Evolutionary conservation across 2,888 invertebrate genomes (phyloP).

Genomic region (Embidobia sp.): DNA sequence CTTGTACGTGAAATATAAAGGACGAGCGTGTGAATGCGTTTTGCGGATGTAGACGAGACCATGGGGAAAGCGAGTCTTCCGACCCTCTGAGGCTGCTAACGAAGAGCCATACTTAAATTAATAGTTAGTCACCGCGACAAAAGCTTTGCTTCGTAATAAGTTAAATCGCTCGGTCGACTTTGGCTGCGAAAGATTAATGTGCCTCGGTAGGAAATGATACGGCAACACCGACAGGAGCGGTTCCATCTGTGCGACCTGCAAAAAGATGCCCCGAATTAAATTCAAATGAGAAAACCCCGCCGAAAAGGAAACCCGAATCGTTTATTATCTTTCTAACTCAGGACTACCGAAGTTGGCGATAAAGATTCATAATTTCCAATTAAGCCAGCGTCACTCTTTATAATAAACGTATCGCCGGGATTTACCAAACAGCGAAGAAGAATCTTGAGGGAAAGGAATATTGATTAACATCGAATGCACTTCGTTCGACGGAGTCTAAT

Average conservation of each 20-base stretch:
- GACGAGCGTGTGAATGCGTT: conserved; percentile 48
- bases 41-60: conserved; percentile 25
- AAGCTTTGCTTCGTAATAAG: conserved; percentile 58
- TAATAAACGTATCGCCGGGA: too few relatives aligned
- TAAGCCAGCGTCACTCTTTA: too few relatives aligned
- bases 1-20: conserved; percentile 23
- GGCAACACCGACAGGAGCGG: conserved; percentile 10
- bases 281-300: too few relatives aligned
- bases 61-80: conserved; percentile 2
- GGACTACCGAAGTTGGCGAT: too few relatives aligned
- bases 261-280: too few relatives aligned
- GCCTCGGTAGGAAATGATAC: conserved; percentile 22
- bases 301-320: too few relatives aligned
- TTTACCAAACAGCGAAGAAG: too few relatives aligned
- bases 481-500: too few relatives aligned
- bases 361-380: too few relatives aligned
- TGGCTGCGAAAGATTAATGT: conserved; percentile 53
- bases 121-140: conserved; percentile 56
- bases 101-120: conserved; percentile 52
- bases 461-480: too few relatives aligned
- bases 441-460: too few relatives aligned
- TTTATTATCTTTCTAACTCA: too few relatives aligned
- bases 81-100: conserved; percentile 45
- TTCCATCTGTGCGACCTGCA: background rate
- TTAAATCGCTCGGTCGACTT: conserved; percentile 32